Evolutionary conservation across 2,113 vertebrate species (phyloP), one percentile per base, ranked within the genome.

Genomic region (Panurus biarmicus): DNA sequence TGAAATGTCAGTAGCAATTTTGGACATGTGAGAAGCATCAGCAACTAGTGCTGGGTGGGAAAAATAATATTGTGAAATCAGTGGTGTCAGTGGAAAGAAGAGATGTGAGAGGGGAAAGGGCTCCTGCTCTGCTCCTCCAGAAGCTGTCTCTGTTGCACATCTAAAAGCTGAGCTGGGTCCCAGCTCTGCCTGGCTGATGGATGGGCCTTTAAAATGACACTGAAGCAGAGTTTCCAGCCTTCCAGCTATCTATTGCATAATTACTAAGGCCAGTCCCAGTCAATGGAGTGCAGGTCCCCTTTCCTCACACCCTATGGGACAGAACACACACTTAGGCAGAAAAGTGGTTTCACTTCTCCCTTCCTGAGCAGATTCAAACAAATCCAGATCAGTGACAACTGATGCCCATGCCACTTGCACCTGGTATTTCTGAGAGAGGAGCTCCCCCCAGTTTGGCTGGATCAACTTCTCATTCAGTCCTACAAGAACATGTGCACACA

Each of bases 1-100:
- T 98, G 98, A 98, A 98, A 98, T 98, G 98, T 98, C 99, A 98
- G 98, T 98, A 98, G 98, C 98, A 98, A 99, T 99, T 98, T 98
- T 98, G 98, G 98, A 98, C 98, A 97, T 96, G 95, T 91, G 89
- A 97, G 95, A 97, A 97, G 97, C 97, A 97, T 96, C 97, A 97
- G 93, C 97, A 98, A 86, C 95, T 97, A 71, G 48, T 60, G 73
- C 47, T 96, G 92, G 90, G 89, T 95, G 85, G 90, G 92, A 96
- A 96, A 97, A 94, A 94, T 58, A 78, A 95, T 97, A 89, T 87
- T 91, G 87, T 94, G 92, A 95, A 97, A 97, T 96, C 87, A 96
- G 95, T 57, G 65, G 60, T 85, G 87, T 89, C 73, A 47, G 88
- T 92, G 78, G n/a, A 90, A 56, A 62, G 60, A 51, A 87, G 91